Evolutionary conservation across 2,888 invertebrate species (phyloP).

Genomic region (Heteromurus nitidus): DNA sequence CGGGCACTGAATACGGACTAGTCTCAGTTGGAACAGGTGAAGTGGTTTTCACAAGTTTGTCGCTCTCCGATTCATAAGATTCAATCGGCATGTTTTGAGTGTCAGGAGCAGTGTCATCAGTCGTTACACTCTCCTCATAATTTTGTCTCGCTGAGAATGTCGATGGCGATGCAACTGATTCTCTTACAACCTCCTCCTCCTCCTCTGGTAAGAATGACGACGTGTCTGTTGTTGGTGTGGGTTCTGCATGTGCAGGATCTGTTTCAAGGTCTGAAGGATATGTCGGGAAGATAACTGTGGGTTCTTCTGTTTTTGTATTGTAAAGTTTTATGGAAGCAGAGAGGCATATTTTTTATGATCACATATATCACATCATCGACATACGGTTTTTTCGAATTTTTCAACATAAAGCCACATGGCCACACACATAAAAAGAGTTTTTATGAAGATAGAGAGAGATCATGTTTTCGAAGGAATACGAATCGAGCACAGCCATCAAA

Average conservation of each 20-base stretch:
- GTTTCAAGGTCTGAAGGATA: constrained; percentile 60
- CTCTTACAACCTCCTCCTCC: neutral
- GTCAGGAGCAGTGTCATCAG: no score
- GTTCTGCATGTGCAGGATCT: constrained; percentile 27
- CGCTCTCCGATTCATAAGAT: no score
- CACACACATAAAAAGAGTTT: constrained; percentile 21
- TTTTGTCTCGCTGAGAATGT: neutral
- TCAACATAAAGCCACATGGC: constrained; percentile 21
- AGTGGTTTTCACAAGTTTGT: no score
- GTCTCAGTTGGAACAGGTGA: no score
- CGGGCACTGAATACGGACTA: no score
- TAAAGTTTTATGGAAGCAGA: constrained; percentile 3
- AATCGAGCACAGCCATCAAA: constrained; percentile 54
- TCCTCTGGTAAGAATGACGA: no score
- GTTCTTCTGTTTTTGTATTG: constrained; percentile 37
- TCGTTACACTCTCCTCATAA: neutral
- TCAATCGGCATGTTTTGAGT: no score
- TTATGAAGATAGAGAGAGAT: no score
- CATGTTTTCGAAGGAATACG: no score
- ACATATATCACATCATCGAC: constrained; percentile 22
- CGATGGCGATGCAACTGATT: constrained; percentile 8
- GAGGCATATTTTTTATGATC: constrained; percentile 17
- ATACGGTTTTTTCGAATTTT: no score
- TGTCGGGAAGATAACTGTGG: constrained; percentile 56
- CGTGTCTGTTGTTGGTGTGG: constrained; percentile 37